These are phyloP conservation scores for Dilophus febrilis DNA, from an alignment of 2,888 invertebrate species.

Conservation along the genomic window DNA sequence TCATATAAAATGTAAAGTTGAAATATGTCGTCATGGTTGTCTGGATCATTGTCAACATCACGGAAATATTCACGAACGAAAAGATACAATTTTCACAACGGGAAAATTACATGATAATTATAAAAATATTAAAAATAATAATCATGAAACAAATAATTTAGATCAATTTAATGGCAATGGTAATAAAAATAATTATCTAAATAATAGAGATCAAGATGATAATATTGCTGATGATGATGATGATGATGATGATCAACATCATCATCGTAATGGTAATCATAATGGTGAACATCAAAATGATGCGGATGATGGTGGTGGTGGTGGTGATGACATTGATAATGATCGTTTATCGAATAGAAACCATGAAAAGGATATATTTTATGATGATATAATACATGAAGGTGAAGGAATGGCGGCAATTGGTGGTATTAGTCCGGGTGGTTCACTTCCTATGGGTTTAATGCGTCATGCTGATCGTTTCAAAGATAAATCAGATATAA, in stretches of 20 bases:
- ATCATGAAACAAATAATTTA: conserved; percentile 2
- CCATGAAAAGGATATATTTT: conserved; percentile 33
- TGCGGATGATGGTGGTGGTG: not conserved
- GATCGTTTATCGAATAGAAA: conserved; percentile 11
- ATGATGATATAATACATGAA: conserved; percentile 45
- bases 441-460: not conserved
- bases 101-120: no score
- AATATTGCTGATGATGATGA: not conserved
- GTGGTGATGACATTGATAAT: not conserved
- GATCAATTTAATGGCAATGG: conserved; percentile 12
- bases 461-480: no score
- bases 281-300: conserved; percentile 1
- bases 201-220: not conserved
- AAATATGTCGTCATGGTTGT: conserved; percentile 84
- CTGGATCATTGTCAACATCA: conserved; percentile 74
- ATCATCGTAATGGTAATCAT: no score
- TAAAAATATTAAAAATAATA: conserved; percentile 6
- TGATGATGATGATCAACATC: conserved; percentile 7
- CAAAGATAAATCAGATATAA: conserved; percentile 10
- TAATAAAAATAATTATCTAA: no score
- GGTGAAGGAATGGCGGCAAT: conserved; percentile 33
- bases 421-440: conserved; percentile 23
- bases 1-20: conserved; percentile 82
- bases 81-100: conserved; percentile 22
- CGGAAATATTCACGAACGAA: conserved; percentile 31